Evolutionary conservation across 2,113 vertebrate genomes (phyloP), one percentile per base, ranked within the genome.

Genomic region (Ammodytes dubius): DNA sequence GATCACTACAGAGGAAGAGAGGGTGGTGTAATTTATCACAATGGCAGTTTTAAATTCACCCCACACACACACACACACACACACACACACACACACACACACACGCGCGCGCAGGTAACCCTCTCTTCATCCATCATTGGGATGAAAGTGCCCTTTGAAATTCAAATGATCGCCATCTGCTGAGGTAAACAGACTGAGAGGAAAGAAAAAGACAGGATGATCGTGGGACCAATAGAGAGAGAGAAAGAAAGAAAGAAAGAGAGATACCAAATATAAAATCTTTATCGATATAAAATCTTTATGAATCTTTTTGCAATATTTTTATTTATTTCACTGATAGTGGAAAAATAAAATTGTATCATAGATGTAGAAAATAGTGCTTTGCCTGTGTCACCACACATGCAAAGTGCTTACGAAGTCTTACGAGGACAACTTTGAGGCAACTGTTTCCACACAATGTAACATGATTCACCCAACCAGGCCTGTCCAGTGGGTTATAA

Each of bases 111-210:
- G 61, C 7, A 53, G 14, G 37, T 40, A 52, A 43, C 39, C 9
- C 68, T 11, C 53, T 58, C 56, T 59, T 35, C 43, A 40, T 37
- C 40, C 3, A 40, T 47, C 45, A 9, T 43, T 8, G 27, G 50
- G 59, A 79, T 79, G 68, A 79, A 66, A 80, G 70, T 5, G 1
- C 60, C 79, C 56, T 81, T 61, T 74, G 57, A 81, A 72, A 74
- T 19, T 69, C 71, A 68, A 47, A 74, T 74, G 71, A 70, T 56
- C 27, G 27, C 27, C 57, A 37, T 64, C 57, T 64, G 71, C 45
- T 35, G 27, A 50, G 39, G 46, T 40, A 4, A 58, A 67, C 64
- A 61, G 53, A 0, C 15, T 6, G 61, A 37, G 45, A 49, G 47
- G 47, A 15, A 6, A 27, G n/a, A 64, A 6, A 45, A 4, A 42